These are phyloP conservation scores for Rhincodon typus DNA, from an alignment of 2,797 vertebrate species.

Conservation along the genomic window DNA sequence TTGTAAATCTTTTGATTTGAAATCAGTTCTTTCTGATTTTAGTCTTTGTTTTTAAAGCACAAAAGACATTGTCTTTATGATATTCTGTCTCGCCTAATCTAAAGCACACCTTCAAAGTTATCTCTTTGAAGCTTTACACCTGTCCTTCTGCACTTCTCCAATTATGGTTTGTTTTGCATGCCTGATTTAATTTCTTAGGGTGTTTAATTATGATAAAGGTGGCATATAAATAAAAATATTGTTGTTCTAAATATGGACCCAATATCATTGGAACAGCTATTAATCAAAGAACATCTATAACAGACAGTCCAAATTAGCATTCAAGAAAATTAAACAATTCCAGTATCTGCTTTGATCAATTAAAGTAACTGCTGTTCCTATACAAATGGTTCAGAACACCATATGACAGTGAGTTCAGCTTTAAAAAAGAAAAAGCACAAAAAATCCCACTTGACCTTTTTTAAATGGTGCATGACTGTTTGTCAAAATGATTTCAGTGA, in stretches of 20 bases:
- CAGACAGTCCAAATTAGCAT: background rate
- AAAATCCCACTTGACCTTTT: background rate
- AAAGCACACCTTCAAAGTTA: no score
- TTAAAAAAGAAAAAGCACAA: background rate
- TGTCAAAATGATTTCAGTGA: conserved; percentile 20
- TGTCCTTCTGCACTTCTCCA: no score
- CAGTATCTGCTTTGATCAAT: background rate
- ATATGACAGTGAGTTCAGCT: background rate
- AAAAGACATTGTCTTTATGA: no score
- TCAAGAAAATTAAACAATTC: background rate
- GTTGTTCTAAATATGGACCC: background rate
- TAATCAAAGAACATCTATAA: background rate
- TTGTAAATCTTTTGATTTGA: no score
- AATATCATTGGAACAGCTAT: background rate
- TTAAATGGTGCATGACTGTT: background rate
- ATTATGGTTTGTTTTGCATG: no score
- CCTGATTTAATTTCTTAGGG: no score
- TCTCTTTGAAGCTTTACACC: background rate
- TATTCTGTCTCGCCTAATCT: no score
- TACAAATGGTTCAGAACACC: background rate
- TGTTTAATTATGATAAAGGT: no score
- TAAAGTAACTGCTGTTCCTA: background rate
- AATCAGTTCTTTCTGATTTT: no score
- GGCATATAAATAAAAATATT: background rate
- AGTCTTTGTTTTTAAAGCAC: no score